Base-by-base conservation (phyloP, 2,888 invertebrate genomes). In the Drosophila sordidula region DNA sequence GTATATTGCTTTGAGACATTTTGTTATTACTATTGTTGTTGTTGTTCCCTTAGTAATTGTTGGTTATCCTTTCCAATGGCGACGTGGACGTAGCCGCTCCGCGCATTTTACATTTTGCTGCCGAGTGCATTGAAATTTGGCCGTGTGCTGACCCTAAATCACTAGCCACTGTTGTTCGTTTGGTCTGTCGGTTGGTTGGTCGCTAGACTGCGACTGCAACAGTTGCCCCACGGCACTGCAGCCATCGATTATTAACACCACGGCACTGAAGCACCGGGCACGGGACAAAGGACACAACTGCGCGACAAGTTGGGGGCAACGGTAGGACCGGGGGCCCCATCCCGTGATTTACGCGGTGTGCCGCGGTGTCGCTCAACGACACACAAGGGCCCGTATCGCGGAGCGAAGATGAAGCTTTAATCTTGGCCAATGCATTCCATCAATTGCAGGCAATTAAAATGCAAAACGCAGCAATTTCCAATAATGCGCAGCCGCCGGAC, bases 361-460 rank as follows among this genome's bases (percentile, higher is more conserved):
- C 45, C 18, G 34, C 9, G 29, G 29, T 26, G 51, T 26, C 22
- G 69, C 14, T 29, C 39, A 58, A 57, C 46, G 65, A n/a, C 26
- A 51, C 65, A 55, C 44, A n/a, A 36, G 50, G 49, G 45, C 29
- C 32, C n/a, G 22, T 56, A 50, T 49, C 39, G 65, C 61, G 6
- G 16, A 12, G 29, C 34, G 12, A 12, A 36, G 41, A 52, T 58
- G 58, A 59, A 63, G 67, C 52, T 75, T 79, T 65, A 75, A 78
- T 59, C 45, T 49, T 44, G 58, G n/a, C 50, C 44, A 50, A 52
- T 57, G 61, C 58, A 61, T 68, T 68, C 51, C 70, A 74, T 69
- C 83, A 71, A 77, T 83, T 80, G 83, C 65, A 46, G 59, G 80
- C 83, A 83, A 83, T 83, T 81, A 86, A 83, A 85, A 74, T 64